Base-by-base conservation (phyloP, 2,797 vertebrate genomes). In the Lepidocolaptes lacrymiger region DNA sequence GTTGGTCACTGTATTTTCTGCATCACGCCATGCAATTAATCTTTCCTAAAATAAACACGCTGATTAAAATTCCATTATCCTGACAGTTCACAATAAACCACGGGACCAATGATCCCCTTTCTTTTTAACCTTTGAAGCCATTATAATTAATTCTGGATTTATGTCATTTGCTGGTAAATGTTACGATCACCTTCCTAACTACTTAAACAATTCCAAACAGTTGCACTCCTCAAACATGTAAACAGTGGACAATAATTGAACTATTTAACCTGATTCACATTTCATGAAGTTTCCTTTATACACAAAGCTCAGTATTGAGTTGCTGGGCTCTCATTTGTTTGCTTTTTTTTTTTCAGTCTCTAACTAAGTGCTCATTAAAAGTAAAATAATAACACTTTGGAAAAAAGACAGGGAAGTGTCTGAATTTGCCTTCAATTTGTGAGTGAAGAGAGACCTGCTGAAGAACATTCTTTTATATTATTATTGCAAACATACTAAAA, bases 81-180 rank as follows among this genome's bases (percentile, higher is more conserved):
- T 88, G 89, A 97, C 97, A 96, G 96, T 93, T 97, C 96, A 97
- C 97, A 96, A 97, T 97, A 98, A 98, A 97, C 95, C 94, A 19
- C 21, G 56, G 96, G 89, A 89, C 93, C 94, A 95, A 92, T 30
- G 84, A 96, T 91, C 79, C 85, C 86, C 88, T 97, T 96, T 96
- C 93, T 97, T 95, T 97, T 95, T 97, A 95, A 95, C 97, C 89
- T 90, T 93, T 97, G 96, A 96, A 97, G 93, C 93, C 82, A 32
- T 96, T 95, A 97, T 96, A 98, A 98, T 98, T 97, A 97, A 98
- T 97, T 97, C 95, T 97, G 95, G 96, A 97, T 98, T 97, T 98
- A 98, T 97, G 97, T 96, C 97, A 97, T 97, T 97, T 96, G 97
- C 97, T 98, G 98, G 97, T 79, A 97, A 98, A 97, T 97, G 97